These are phyloP conservation scores for Criorhina ranunculi DNA, from an alignment of 2,888 invertebrate genomes.

Conservation along the genomic window DNA sequence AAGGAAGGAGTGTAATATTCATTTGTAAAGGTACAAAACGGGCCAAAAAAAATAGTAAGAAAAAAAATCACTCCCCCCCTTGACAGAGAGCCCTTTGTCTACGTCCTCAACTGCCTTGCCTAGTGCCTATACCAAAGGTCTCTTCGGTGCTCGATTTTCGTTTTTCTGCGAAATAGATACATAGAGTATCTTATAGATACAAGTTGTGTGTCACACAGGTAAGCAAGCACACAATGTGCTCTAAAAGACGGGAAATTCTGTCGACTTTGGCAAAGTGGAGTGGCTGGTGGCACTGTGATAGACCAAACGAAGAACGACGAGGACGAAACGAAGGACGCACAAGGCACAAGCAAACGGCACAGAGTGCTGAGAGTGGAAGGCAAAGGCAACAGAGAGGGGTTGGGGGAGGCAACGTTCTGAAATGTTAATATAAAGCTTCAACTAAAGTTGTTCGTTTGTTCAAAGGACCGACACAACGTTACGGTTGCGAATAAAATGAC, in stretches of 20 bases:
- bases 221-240: slow-evolving; percentile 52
- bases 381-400: too few relatives aligned
- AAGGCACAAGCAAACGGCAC: not conserved
- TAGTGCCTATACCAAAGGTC: not conserved
- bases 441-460: slow-evolving; percentile 68
- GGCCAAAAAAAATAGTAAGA: too few relatives aligned
- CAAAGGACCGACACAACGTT: slow-evolving; percentile 66
- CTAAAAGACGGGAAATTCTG: slow-evolving; percentile 64
- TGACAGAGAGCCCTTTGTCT: not conserved
- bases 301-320: slow-evolving; percentile 5
- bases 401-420: slow-evolving; percentile 37
- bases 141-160: slow-evolving; percentile 47
- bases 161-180: slow-evolving; percentile 29
- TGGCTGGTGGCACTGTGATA: slow-evolving; percentile 36
- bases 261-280: slow-evolving; percentile 62
- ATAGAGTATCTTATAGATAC: slow-evolving; percentile 49
- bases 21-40: slow-evolving; percentile 48
- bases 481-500: slow-evolving; percentile 61
- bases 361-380: too few relatives aligned
- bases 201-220: slow-evolving; percentile 49
- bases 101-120: too few relatives aligned
- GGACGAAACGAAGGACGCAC: slow-evolving; percentile 25
- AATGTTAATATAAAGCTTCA: slow-evolving; percentile 70
- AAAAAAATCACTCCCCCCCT: not conserved
- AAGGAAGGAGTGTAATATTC: slow-evolving; percentile 29